These are phyloP conservation scores for Sussaba pulchella DNA, from an alignment of 2,888 invertebrate species.

Conservation along the genomic window DNA sequence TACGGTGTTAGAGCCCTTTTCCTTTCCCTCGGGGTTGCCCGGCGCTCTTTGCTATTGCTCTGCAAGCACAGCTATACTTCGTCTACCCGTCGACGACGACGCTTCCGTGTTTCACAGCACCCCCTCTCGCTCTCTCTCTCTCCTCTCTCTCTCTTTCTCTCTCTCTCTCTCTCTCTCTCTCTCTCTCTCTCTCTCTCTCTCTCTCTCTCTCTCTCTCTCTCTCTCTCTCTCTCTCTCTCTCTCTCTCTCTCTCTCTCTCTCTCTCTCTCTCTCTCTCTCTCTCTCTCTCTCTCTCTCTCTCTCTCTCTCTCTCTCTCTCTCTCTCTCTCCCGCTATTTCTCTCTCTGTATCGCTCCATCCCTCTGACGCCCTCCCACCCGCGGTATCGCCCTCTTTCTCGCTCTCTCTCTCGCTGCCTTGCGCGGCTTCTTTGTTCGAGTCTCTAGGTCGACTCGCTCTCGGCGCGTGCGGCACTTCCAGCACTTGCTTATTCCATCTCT, in stretches of 20 bases:
- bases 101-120: constrained; percentile 47
- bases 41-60: constrained; percentile 13
- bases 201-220: constrained; percentile 68
- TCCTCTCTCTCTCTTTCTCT: constrained; percentile 67
- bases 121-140: constrained; percentile 32
- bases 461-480: constrained; percentile 53
- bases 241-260: constrained; percentile 68
- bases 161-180: constrained; percentile 68
- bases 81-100: constrained; percentile 8
- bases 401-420: constrained; percentile 68
- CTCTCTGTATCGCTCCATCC: constrained; percentile 50
- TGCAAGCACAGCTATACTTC: constrained; percentile 1
- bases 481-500: constrained; percentile 15
- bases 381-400: constrained; percentile 22
- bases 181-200: constrained; percentile 68
- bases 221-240: constrained; percentile 68
- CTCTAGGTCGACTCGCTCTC: constrained; percentile 76
- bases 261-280: constrained; percentile 36
- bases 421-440: constrained; percentile 70
- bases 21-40: constrained; percentile 37
- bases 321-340: constrained; percentile 68
- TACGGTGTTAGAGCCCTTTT: constrained; percentile 44
- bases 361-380: constrained; percentile 41
- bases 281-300: constrained; percentile 30
- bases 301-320: constrained; percentile 59